These are phyloP conservation scores for Kudoa iwatai DNA, from an alignment of 30 jellyfish, hydroid and myxozoan species.

Conservation along the genomic window DNA sequence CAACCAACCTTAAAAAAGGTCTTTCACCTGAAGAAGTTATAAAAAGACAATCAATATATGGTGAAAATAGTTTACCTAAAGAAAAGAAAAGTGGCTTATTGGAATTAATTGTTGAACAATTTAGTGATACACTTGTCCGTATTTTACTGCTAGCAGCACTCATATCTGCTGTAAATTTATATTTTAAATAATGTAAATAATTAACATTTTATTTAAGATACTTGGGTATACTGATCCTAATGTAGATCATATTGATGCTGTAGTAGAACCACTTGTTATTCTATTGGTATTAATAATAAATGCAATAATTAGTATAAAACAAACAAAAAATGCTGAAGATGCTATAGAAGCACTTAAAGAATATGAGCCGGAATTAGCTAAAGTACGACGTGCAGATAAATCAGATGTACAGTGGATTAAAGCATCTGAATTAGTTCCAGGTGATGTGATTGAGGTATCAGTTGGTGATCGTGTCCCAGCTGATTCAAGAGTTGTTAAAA, in stretches of 20 bases:
- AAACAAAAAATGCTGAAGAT: conserved; percentile 63
- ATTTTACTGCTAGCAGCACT: conserved; percentile 49
- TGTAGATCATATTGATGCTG: conserved; percentile 32
- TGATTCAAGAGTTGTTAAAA: conserved; percentile 17
- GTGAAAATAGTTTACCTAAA: too few species aligned
- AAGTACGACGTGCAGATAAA: conserved; percentile 19
- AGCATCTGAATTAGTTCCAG: conserved; percentile 55
- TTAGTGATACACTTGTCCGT: conserved; percentile 40
- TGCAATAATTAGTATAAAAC: conserved; percentile 80
- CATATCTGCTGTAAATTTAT: conserved; percentile 42
- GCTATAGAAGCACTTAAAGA: conserved; percentile 83
- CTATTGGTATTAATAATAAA: conserved; percentile 20
- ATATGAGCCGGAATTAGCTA: conserved; percentile 79
- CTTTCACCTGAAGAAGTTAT: too few species aligned
- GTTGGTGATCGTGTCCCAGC: conserved; percentile 96
- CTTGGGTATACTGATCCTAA: conserved; percentile 48
- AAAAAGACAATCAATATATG: too few species aligned
- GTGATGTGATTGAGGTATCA: conserved; percentile 67
- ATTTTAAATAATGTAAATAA: too few species aligned
- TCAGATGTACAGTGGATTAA: conserved; percentile 21
- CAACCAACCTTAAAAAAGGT: too few species aligned
- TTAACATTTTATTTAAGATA: too few species aligned
- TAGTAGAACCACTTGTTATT: conserved; percentile 75
- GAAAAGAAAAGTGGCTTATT: too few species aligned
- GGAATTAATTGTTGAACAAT: conserved; percentile 37